Conservation (phyloP, 2,797 vertebrate genomes). For the Sebastes goodei region DNA sequence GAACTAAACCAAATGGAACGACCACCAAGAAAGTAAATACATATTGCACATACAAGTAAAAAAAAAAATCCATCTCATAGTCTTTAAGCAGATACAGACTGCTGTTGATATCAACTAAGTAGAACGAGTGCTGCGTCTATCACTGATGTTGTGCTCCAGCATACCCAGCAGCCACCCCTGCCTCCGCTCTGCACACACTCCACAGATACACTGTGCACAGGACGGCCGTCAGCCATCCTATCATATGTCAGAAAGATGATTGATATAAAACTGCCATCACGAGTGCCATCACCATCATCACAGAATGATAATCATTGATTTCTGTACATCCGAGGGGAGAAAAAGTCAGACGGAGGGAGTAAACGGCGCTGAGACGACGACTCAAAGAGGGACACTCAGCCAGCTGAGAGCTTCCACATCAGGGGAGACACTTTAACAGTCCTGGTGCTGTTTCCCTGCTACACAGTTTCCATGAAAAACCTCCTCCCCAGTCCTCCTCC, state of each 20-base stretch:
- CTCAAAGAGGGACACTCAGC: slow-evolving; percentile 70
- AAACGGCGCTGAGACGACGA: neutral
- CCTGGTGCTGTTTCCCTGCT: slow-evolving; percentile 31
- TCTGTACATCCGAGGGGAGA: slow-evolving; percentile 1
- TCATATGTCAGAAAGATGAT: slow-evolving; percentile 59
- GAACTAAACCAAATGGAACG: slow-evolving; percentile 44
- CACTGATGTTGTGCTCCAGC: slow-evolving; percentile 8
- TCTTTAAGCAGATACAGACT: slow-evolving; percentile 80
- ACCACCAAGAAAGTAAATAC: slow-evolving; percentile 72
- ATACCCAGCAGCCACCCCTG: slow-evolving; percentile 7
- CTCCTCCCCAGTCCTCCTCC: neutral
- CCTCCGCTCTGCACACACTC: slow-evolving; percentile 24
- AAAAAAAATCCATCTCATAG: slow-evolving; percentile 66
- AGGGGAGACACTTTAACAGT: slow-evolving; percentile 53
- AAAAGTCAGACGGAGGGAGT: neutral
- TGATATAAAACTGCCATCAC: slow-evolving; percentile 58
- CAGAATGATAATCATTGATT: slow-evolving; percentile 61
- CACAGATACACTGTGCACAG: slow-evolving; percentile 27
- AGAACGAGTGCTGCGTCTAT: slow-evolving; percentile 49
- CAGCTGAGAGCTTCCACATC: slow-evolving; percentile 78
- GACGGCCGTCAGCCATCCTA: slow-evolving; percentile 21
- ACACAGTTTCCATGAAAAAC: slow-evolving; percentile 16
- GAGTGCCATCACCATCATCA: slow-evolving; percentile 15
- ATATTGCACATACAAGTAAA: slow-evolving; percentile 77
- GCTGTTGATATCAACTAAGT: slow-evolving; percentile 78